A percentile compares a stretch with the other conserved stretches of the same genome.
Evolutionary conservation across 1,140 invertebrate species (phyloP).

Genomic region (Apolygus lucorum): DNA sequence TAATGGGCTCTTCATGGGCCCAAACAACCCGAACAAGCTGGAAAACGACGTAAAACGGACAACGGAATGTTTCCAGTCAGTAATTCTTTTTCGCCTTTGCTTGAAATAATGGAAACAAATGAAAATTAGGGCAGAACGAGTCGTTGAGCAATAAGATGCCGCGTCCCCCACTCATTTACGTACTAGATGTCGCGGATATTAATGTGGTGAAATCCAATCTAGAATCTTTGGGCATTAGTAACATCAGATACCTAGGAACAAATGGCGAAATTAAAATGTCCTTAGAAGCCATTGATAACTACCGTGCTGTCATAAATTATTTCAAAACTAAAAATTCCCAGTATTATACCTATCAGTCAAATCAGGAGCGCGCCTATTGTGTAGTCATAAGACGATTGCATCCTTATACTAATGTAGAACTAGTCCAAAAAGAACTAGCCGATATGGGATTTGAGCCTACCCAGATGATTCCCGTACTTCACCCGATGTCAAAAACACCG

Average conservation of each 20-base stretch:
- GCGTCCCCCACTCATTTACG: slow-evolving; percentile 3
- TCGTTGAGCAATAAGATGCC: not conserved
- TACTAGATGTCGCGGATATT: slow-evolving; percentile 1
- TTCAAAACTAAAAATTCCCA: not conserved
- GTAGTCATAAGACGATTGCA: slow-evolving; percentile 15
- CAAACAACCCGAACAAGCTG: slow-evolving; percentile 2
- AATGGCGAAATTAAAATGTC: slow-evolving; percentile 9
- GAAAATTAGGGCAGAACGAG: slow-evolving; percentile 3
- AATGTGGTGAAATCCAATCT: slow-evolving; percentile 3
- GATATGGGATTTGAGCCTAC: slow-evolving; percentile 7
- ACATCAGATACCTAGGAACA: not conserved
- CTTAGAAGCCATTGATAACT: slow-evolving; percentile 2
- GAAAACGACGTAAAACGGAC: slow-evolving; percentile 9
- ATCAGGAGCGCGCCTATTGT: slow-evolving; percentile 4
- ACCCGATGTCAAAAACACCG: slow-evolving; percentile 31
- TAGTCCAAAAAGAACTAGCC: slow-evolving; percentile 16
- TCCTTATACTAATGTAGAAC: not conserved
- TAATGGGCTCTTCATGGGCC: slow-evolving; percentile 2
- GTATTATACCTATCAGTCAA: slow-evolving; percentile 20
- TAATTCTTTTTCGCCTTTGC: not conserved
- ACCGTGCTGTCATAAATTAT: not conserved
- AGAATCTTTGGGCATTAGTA: not conserved
- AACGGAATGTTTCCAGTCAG: not conserved
- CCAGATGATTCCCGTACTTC: slow-evolving; percentile 3
- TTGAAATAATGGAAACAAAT: slow-evolving; percentile 1